phyloP scores from a whole-genome alignment of 1,140 invertebrate species.

The Notospermus geniculatus region DNA sequence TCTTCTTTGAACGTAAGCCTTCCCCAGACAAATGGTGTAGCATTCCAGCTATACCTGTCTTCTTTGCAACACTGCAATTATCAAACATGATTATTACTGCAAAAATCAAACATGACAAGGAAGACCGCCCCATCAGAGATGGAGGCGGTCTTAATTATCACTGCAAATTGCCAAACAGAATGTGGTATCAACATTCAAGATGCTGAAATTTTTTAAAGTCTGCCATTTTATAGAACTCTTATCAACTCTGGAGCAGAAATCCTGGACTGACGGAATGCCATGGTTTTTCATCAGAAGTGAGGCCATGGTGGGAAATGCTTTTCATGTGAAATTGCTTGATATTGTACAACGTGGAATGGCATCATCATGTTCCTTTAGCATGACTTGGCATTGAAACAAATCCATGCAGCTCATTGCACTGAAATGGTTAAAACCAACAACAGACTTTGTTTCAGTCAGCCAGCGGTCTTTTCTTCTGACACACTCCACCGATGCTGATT shows the following conservation, averaged over 20 bases:
- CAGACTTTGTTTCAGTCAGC: background rate
- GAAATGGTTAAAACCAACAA: background rate
- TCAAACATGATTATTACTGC: background rate
- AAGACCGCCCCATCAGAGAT: no score
- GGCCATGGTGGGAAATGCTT: no score
- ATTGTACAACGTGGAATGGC: no score
- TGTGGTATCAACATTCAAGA: no score
- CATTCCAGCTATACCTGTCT: conserved; percentile 39
- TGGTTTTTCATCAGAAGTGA: no score
- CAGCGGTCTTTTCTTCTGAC: no score
- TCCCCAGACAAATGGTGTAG: conserved; percentile 43
- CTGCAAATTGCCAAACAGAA: no score
- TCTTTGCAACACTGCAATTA: conserved; percentile 43
- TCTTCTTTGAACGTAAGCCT: conserved; percentile 30
- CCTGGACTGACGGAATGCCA: no score
- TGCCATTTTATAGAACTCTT: no score
- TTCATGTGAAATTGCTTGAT: background rate
- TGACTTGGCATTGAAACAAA: background rate
- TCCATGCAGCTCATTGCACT: background rate
- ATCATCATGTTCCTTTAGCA: background rate
- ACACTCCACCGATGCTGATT: background rate
- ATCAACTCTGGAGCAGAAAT: no score
- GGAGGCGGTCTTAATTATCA: no score
- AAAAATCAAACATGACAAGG: background rate
- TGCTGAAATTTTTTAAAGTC: no score